Evolutionary conservation across 2,113 vertebrate genomes (phyloP), one percentile per base, ranked within the genome.

Genomic region (Jaculus jaculus): DNA sequence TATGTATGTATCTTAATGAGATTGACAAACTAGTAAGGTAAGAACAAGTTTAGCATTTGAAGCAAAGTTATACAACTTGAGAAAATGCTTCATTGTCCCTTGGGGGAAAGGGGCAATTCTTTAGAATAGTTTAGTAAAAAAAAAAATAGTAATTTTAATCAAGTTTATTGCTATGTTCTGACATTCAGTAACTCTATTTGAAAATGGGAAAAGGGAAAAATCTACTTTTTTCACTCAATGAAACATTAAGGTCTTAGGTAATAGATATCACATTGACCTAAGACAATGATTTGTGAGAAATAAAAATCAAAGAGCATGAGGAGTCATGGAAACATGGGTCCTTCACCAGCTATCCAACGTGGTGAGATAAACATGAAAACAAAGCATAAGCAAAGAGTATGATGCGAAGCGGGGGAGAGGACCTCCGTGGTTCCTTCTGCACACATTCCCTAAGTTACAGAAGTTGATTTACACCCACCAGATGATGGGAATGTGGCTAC

Each of bases 111-210:
- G 89, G 89, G 66, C 20, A 81, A 74, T 81, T 74, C 63, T 82
- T 91, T 73, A 87, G 15, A n/a, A 32, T 34, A 93, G 63, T 83
- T 92, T 92, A 85, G 69, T 63, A 68, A 84, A 61, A 34, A 91
- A 39, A 68, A 75, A 54, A 2, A 65, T 60, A 86, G 32, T 28
- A 79, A 23, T 73, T 96, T 87, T 68, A 66, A 32, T 73, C 84
- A 84, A 80, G 26, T 77, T 69, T 61, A 87, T 15, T 89, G 72
- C 13, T 85, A 63, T 68, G 10, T 0, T 83, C 85, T 80, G 89
- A 78, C 16, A 83, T 68, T 79, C 15, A 89, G 9, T 32, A 1
- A 90, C 85, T 61, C 39, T 73, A 74, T 69, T 30, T 72, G 39
- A 17, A 90, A 95, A 81, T 34, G 23, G 42, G 5, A 51, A 88